phyloP scores from a whole-genome alignment of 2,113 vertebrate species.

The Aramus guarauna region DNA sequence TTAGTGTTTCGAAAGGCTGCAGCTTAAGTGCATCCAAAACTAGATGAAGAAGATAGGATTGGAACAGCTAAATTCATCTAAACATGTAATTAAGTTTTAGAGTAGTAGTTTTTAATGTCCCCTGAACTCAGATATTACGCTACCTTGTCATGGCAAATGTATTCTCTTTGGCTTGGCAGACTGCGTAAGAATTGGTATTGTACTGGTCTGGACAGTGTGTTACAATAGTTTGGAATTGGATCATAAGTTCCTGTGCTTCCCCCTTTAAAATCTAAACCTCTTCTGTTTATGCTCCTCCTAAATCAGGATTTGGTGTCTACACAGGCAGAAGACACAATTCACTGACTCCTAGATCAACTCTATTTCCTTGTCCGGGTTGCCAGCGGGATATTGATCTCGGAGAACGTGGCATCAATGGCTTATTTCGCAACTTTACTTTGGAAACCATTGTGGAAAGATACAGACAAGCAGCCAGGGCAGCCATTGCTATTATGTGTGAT shows the following conservation, averaged over 20 bases:
- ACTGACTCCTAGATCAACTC: conserved; percentile 84
- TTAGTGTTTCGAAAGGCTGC: background rate
- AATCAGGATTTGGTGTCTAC: conserved; percentile 76
- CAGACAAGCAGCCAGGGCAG: conserved; percentile 91
- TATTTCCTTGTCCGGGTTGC: conserved; percentile 91
- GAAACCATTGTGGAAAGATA: conserved; percentile 96
- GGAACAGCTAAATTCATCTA: background rate
- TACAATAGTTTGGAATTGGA: background rate
- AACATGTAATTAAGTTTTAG: background rate
- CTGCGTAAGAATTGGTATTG: background rate
- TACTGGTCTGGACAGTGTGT: background rate
- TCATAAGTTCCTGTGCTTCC: background rate
- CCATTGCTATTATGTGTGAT: conserved; percentile 93
- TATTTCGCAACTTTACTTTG: conserved; percentile 96
- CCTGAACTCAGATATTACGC: background rate
- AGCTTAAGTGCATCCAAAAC: background rate
- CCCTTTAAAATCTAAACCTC: background rate
- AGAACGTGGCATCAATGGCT: conserved; percentile 93
- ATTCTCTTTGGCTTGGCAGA: conserved; percentile 23
- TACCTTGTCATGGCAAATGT: background rate
- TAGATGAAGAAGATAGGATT: background rate
- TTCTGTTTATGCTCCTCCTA: conserved; percentile 24
- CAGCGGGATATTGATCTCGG: conserved; percentile 92
- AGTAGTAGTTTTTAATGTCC: background rate
- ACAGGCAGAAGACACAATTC: conserved; percentile 90